Evolutionary conservation across 2,888 invertebrate genomes (phyloP).

Genomic region (Mythimna lalbum): DNA sequence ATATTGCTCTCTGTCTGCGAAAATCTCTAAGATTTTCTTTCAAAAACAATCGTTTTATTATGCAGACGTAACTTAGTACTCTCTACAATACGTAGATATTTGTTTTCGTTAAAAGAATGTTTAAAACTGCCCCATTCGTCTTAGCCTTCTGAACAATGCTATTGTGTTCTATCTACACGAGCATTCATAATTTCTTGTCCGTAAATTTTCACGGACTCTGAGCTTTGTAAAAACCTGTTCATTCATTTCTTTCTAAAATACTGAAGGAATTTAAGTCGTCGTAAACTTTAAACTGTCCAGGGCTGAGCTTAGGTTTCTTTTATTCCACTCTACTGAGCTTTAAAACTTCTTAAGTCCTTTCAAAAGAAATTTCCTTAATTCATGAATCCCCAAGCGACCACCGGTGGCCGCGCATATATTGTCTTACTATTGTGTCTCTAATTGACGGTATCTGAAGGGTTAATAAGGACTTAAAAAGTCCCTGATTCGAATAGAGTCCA

Average conservation of each 20-base stretch:
- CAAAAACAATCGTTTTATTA: not conserved
- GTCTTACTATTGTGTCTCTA: no score
- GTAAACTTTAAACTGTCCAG: not conserved
- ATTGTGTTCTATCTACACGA: slow-evolving; percentile 41
- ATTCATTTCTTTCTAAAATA: slow-evolving; percentile 12
- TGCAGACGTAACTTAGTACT: not conserved
- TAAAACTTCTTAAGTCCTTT: not conserved
- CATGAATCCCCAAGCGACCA: no score
- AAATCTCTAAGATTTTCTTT: not conserved
- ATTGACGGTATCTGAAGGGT: no score
- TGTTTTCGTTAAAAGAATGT: slow-evolving; percentile 18
- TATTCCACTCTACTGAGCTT: not conserved
- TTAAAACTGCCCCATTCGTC: slow-evolving; percentile 7
- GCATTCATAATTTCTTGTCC: slow-evolving; percentile 43
- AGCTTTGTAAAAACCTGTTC: slow-evolving; percentile 1
- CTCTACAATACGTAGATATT: slow-evolving; percentile 1
- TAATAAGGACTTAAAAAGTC: no score
- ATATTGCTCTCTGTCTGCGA: not conserved
- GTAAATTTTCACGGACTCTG: slow-evolving; percentile 8
- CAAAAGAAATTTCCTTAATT: not conserved
- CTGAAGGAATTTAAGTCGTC: not conserved
- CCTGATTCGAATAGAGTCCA: no score
- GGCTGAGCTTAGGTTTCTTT: not conserved
- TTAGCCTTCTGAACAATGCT: slow-evolving; percentile 17
- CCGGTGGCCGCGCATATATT: no score